These are phyloP conservation scores for Entomobrya multifasciata DNA, from an alignment of 2,888 invertebrate species.

Conservation along the genomic window DNA sequence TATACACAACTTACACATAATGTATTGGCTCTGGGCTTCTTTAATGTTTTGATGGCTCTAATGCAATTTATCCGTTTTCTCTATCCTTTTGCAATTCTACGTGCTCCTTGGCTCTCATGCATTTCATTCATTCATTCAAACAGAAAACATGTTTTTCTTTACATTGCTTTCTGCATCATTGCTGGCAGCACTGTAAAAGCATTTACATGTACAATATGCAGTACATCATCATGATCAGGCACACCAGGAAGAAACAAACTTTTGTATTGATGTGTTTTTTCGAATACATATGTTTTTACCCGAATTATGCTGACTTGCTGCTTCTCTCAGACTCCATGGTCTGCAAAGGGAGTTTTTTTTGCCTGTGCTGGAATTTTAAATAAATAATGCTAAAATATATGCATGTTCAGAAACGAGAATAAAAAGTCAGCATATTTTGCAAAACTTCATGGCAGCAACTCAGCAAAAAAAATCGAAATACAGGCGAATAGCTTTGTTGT, in stretches of 20 bases:
- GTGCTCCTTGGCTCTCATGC: constrained; percentile 1
- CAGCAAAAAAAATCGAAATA: constrained; percentile 46
- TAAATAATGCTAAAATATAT: constrained; percentile 59
- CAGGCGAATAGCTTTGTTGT: neutral
- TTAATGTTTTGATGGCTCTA: constrained; percentile 17
- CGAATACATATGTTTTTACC: neutral
- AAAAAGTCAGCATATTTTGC: constrained; percentile 60
- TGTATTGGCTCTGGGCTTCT: constrained; percentile 23
- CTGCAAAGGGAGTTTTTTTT: neutral
- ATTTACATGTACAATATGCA: neutral
- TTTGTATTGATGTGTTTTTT: neutral
- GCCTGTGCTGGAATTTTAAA: constrained; percentile 35
- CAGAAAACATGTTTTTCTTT: constrained; percentile 16
- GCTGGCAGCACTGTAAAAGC: constrained; percentile 20
- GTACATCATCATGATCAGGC: no score
- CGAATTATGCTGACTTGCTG: constrained; percentile 26
- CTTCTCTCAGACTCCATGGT: neutral
- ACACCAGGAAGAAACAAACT: neutral
- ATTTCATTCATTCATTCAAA: constrained; percentile 9
- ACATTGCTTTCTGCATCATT: constrained; percentile 24
- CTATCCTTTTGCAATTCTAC: neutral
- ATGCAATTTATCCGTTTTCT: constrained; percentile 52
- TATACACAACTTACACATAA: constrained; percentile 5
- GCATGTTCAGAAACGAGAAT: constrained; percentile 28
- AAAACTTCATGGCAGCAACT: neutral